Conservation (phyloP, 2,888 invertebrate genomes). For the Tetranychus piercei region DNA sequence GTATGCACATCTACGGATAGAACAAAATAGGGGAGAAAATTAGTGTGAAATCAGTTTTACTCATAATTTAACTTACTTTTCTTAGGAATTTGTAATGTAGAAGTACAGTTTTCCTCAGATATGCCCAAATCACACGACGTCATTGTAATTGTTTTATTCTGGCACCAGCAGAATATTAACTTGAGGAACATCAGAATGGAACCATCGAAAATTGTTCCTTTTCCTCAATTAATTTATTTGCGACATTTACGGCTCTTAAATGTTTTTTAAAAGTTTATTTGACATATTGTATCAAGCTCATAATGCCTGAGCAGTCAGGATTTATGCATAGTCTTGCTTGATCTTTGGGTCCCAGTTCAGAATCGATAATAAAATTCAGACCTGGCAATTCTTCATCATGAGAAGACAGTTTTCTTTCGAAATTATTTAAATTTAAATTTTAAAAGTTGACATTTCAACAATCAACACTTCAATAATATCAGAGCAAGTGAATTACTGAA, state of each 20-base stretch:
- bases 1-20: no score
- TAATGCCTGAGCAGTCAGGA: not conserved
- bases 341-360: not conserved
- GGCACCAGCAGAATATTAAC: not conserved
- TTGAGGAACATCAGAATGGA: not conserved
- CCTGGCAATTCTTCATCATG: not conserved
- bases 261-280: not conserved
- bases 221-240: not conserved
- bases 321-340: not conserved
- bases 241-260: not conserved
- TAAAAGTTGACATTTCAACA: no score
- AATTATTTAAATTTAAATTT: not conserved
- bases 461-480: no score
- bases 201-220: not conserved
- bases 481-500: no score
- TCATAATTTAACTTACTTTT: no score
- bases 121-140: not conserved
- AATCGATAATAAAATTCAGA: not conserved
- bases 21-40: no score
- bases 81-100: no score
- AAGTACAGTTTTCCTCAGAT: not conserved
- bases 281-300: not conserved
- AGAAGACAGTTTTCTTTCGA: not conserved
- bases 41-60: no score
- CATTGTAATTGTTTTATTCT: not conserved